Evolutionary conservation across 2,113 vertebrate genomes (phyloP).

Genomic region (Dicrurus megarhynchus): DNA sequence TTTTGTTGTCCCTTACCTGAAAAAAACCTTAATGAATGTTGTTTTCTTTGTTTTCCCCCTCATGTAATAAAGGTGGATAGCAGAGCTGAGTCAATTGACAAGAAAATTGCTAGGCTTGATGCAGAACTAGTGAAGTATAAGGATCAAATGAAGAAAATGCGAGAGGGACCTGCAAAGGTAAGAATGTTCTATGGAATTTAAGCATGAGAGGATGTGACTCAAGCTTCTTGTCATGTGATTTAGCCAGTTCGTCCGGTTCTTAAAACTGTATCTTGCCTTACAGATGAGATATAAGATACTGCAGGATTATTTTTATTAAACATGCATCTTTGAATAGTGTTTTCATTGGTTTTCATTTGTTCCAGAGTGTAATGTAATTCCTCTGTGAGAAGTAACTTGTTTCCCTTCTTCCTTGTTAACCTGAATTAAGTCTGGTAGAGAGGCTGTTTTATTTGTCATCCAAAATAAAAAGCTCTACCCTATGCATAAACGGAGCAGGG

Average conservation of each 20-base stretch:
- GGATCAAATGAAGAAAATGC: conserved; percentile 99
- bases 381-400: neutral
- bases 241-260: neutral
- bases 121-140: conserved; percentile 94
- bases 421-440: neutral
- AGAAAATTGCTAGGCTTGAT: conserved; percentile 93
- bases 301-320: neutral
- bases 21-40: neutral
- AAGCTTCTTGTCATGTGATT: neutral
- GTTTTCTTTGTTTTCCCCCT: neutral
- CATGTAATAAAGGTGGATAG: conserved; percentile 84
- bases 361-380: neutral
- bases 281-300: neutral
- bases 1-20: neutral
- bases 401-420: neutral
- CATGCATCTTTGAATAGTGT: neutral
- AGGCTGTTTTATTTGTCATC: neutral
- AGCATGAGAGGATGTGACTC: neutral
- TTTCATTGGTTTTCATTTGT: neutral
- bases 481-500: neutral
- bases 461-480: neutral
- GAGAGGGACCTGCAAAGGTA: conserved; percentile 97
- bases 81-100: conserved; percentile 92
- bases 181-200: neutral
- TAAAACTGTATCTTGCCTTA: neutral